Evolutionary conservation across 2,113 vertebrate species (phyloP), one percentile per base, ranked within the genome.

Genomic region (Caracal caracal): DNA sequence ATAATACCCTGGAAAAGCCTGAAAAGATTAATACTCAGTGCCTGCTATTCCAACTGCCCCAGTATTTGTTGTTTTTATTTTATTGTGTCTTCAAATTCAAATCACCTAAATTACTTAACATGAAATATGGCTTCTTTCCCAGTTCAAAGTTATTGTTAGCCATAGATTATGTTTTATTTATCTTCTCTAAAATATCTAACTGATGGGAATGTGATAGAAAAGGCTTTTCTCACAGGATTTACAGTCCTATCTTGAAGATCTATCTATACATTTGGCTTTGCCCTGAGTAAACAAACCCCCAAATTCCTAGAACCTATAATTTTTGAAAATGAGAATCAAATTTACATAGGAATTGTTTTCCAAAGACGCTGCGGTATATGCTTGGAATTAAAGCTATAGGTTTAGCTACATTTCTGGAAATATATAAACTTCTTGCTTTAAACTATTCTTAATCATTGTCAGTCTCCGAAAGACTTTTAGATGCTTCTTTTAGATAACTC

Each of bases 91-190:
- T 56, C n/a, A n/a, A 73, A 43, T 96, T 90, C 22, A 93, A 88
- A 95, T 97, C 75, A 68, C 82, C 22, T 61, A 43, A 66, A 28
- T 86, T 95, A 22, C 13, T 22, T 97, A 2, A 19, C 37, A 59
- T 35, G 22, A 95, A 96, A 97, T 56, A 81, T 66, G 82, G 94
- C 15, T 89, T 94, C 47, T 94, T 78, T 30, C 19, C 7, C 51
- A 70, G 24, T 91, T 93, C n/a, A 86, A 51, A 97, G 1, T 63
- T 53, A 65, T 94, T 56, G 79, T 71, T 71, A 88, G 15, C 87
- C 56, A 80, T 9, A 75, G 61, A 94, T 71, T 88, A 2, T 61
- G 97, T 83, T 96, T 40, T 53, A 56, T 96, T 96, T 96, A 53
- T 87, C 37, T 73, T 22, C 35, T 61, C 85, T 66, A 33, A 68